Evolutionary conservation across 2,888 invertebrate species (phyloP), one percentile per base, ranked within the genome.

Genomic region (Resseliella maxima): DNA sequence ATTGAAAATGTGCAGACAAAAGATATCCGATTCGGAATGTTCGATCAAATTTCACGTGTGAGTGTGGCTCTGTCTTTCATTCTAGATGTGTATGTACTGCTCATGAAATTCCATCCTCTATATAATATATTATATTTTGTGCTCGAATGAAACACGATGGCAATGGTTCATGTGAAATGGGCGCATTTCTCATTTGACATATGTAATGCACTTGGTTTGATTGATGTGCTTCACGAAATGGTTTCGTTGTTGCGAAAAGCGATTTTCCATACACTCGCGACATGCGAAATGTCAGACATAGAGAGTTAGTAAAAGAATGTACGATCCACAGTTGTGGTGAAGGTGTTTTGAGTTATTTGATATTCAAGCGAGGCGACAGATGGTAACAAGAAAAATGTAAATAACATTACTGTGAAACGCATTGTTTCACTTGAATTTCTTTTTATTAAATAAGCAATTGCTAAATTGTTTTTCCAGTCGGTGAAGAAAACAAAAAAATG

Each of bases 141-240:
- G 24, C 24, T 24, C 24, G 59, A 24, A 24, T 12, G 72, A 15
- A 72, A 72, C 35, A 31, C 18, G 31, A 72, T 59, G 50, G 59
- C 59, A 3, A 24, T 59, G 27, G 27, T 72, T 1, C 46, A 59
- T 59, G 24, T 24, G 46, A 72, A 72, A 72, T 18, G 72, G 31
- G 72, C 72, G 31, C 31, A 72, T 72, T 72, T 35, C 72, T 27
- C 72, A 72, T 31, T 72, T 72, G 72, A 72, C 72, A 72, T 72
- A 72, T 72, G 72, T 72, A 72, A 72, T 72, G 72, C 72, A 72
- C 72, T 72, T 72, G 72, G 35, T 72, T 72, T 72, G 72, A 72
- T 72, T 72, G 72, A 72, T 72, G 72, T 72, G 72, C 72, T 72
- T 72, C 72, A 72, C n/a, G n/a, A 72, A 72, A 72, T 72, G 72